Conservation (phyloP, 2,797 vertebrate species). For the Pseudochirops corinnae region DNA sequence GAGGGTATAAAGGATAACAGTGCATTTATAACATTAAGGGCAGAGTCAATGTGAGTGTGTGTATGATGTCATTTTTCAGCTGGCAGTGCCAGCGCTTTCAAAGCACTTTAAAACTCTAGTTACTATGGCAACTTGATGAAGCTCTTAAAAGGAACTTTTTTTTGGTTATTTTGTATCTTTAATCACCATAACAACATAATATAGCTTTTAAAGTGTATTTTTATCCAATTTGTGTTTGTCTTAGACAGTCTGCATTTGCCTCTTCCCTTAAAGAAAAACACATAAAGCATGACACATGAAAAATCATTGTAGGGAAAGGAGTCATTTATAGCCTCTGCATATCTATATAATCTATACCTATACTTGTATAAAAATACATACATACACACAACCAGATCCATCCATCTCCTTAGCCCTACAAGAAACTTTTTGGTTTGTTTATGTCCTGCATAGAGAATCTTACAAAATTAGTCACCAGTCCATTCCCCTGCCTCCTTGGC, state of each 20-base stretch:
- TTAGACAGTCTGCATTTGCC: conserved; percentile 65
- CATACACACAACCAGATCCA: background rate
- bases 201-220: conserved; percentile 79
- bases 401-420: conserved; percentile 24
- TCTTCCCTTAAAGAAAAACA: conserved; percentile 64
- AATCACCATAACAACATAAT: conserved; percentile 83
- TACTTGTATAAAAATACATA: conserved; percentile 21
- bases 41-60: conserved; percentile 48
- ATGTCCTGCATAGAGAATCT: background rate
- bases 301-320: conserved; percentile 63
- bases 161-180: conserved; percentile 83
- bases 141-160: conserved; percentile 78
- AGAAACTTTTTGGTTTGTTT: background rate
- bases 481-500: conserved; percentile 11
- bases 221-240: conserved; percentile 68
- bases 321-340: conserved; percentile 35
- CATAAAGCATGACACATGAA: conserved; percentile 74
- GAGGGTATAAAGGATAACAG: conserved; percentile 8
- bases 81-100: conserved; percentile 76
- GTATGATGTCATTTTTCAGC: conserved; percentile 70
- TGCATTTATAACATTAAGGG: conserved; percentile 41
- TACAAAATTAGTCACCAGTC: background rate
- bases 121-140: conserved; percentile 83
- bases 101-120: conserved; percentile 76
- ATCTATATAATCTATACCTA: conserved; percentile 12